Evolutionary conservation across 2,113 vertebrate genomes (phyloP).

Genomic region (Poeciliopsis occidentalis): DNA sequence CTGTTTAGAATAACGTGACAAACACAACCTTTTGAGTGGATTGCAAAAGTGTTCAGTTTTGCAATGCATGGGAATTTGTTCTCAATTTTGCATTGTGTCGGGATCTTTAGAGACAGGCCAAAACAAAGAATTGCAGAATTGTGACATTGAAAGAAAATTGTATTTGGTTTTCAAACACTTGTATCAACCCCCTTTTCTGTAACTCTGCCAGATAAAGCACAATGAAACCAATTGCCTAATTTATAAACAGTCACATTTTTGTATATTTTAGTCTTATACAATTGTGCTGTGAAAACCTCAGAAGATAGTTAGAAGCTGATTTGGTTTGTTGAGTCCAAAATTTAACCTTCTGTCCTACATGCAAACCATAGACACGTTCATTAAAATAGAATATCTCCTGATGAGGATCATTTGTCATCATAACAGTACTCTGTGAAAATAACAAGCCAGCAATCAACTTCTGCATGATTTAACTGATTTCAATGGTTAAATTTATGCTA

Average conservation of each 20-base stretch:
- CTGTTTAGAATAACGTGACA: conserved; percentile 5
- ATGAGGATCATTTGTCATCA: not conserved
- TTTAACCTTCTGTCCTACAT: too few relatives aligned
- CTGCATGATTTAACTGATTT: too few relatives aligned
- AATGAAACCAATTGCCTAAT: not conserved
- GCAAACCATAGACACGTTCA: not conserved
- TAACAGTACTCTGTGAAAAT: not conserved
- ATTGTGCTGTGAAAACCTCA: not conserved
- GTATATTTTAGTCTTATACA: not conserved
- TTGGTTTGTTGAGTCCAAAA: not conserved
- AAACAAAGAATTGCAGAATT: not conserved
- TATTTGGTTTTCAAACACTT: not conserved
- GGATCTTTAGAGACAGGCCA: not conserved
- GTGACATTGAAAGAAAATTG: not conserved
- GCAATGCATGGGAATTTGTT: not conserved
- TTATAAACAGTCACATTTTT: not conserved
- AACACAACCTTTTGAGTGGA: not conserved
- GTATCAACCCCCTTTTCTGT: too few relatives aligned
- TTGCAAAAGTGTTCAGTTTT: too few relatives aligned
- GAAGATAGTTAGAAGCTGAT: not conserved
- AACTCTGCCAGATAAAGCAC: not conserved
- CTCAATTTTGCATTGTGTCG: not conserved
- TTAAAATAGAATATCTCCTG: not conserved
- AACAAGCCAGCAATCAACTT: not conserved
- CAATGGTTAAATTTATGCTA: not conserved